Base-by-base conservation (phyloP, 2,888 invertebrate genomes). In the Microdon myrmicae region DNA sequence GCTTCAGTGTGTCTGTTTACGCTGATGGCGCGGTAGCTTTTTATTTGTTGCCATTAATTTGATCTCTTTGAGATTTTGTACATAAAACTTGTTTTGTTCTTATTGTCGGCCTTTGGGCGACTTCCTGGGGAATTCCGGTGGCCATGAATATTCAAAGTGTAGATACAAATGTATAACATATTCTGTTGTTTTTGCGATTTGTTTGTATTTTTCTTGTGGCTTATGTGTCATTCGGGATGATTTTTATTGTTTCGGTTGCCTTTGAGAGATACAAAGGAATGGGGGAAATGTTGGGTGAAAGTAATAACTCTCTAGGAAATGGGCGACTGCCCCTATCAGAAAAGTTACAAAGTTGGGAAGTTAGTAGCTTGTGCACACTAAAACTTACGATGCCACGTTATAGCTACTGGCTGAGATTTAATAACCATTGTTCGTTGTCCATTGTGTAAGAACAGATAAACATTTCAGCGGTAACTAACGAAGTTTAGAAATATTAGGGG, bases 41-140 rank as follows among this genome's bases (percentile, higher is more conserved):
- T 58, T 64, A 58, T 64, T 64, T 64, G 47, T 58, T 58, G 58
- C 51, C 41, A 64, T 64, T 58, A 64, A 64, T 53, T 64, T 43
- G 64, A 64, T 64, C 58, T 58, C 64, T 64, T 64, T 64, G 64
- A 64, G 64, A 53, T 51, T 64, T 53, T 47, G 32, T 32, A 19
- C 41, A 58, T 58, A 53, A 58, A 64, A 64, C 26, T 64, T 64
- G 47, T 58, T 64, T 56, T 64, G 56, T 64, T 64, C 37, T 41
- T 56, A n/a, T n/a, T n/a, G n/a, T 45, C 20, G 32, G n/a, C n/a
- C 17, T 2, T 29, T 34, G 20, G 17, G 32, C 5, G 17, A 12
- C 39, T n/a, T 55, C 48, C 48, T 28, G 4, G 9, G 32, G 48
- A 48, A 55, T 29, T 51, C 10, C 23, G 16, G 9, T 4, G 7